These are phyloP conservation scores for Hyposmocoma kahamanoa DNA, from an alignment of 1,140 invertebrate genomes.

Conservation along the genomic window DNA sequence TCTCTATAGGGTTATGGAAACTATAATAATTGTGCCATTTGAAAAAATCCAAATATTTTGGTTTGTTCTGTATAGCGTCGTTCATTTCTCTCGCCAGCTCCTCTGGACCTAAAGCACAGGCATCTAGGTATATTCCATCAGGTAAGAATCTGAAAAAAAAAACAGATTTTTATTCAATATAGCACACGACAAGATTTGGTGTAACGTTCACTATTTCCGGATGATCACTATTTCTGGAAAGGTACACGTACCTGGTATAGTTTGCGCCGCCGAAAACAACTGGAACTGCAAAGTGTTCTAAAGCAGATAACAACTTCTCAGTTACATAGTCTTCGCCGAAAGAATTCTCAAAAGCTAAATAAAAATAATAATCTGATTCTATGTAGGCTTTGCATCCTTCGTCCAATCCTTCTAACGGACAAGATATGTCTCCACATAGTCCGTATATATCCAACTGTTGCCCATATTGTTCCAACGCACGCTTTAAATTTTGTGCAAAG, in stretches of 20 bases:
- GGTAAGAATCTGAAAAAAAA: too few relatives aligned
- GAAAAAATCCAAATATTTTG: too few relatives aligned
- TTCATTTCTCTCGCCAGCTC: too few relatives aligned
- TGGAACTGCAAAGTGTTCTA: constrained; percentile 4
- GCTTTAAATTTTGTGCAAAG: constrained; percentile 73
- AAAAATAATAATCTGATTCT: constrained; percentile 75
- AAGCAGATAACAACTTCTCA: constrained; percentile 34
- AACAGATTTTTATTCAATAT: too few relatives aligned
- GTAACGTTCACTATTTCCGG: too few relatives aligned
- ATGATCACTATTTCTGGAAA: too few relatives aligned
- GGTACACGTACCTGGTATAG: constrained; percentile 42
- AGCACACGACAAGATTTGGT: too few relatives aligned
- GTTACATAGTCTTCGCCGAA: constrained; percentile 74
- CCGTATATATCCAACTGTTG: constrained; percentile 78
- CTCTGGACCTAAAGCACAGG: too few relatives aligned
- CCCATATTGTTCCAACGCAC: constrained; percentile 56
- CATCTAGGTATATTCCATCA: too few relatives aligned
- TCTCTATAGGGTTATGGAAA: too few relatives aligned
- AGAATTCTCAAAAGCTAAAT: constrained; percentile 79
- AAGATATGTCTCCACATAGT: constrained; percentile 62
- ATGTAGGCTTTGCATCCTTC: constrained; percentile 47
- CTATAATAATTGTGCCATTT: too few relatives aligned
- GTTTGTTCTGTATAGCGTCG: too few relatives aligned
- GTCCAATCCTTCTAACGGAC: constrained; percentile 21
- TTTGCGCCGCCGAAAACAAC: constrained; percentile 26